Evolutionary conservation across 2,113 vertebrate genomes (phyloP).

Genomic region (Rissa tridactyla): DNA sequence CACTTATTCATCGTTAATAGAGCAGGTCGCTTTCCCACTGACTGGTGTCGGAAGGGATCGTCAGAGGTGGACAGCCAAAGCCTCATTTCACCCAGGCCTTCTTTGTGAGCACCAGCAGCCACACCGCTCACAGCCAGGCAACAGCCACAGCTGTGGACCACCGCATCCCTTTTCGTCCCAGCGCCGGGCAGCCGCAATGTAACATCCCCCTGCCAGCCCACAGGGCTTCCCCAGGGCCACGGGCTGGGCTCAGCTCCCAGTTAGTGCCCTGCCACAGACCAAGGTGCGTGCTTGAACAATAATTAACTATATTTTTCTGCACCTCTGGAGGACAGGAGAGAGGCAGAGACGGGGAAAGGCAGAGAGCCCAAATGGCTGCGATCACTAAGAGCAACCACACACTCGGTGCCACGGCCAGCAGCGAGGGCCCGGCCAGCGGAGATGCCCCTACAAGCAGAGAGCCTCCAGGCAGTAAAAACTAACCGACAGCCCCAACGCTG

Average conservation of each 20-base stretch:
- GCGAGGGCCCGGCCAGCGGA: constrained; percentile 44
- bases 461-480: background rate
- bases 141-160: background rate
- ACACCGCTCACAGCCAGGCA: background rate
- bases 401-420: background rate
- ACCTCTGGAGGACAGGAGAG: background rate
- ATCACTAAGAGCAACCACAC: background rate
- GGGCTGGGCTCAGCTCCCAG: background rate
- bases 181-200: background rate
- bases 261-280: background rate
- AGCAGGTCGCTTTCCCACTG: background rate
- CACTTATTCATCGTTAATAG: background rate
- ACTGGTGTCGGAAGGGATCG: fast-evolving
- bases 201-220: background rate
- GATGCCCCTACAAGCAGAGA: constrained; percentile 1
- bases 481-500: background rate
- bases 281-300: background rate
- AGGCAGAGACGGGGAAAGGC: background rate
- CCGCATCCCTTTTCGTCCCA: background rate
- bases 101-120: background rate
- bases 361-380: background rate
- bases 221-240: background rate
- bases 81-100: background rate
- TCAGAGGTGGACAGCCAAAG: background rate
- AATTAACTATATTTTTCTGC: constrained; percentile 5